These are phyloP conservation scores for Tetrapedia diversipes DNA, from an alignment of 2,888 invertebrate species.

Conservation along the genomic window DNA sequence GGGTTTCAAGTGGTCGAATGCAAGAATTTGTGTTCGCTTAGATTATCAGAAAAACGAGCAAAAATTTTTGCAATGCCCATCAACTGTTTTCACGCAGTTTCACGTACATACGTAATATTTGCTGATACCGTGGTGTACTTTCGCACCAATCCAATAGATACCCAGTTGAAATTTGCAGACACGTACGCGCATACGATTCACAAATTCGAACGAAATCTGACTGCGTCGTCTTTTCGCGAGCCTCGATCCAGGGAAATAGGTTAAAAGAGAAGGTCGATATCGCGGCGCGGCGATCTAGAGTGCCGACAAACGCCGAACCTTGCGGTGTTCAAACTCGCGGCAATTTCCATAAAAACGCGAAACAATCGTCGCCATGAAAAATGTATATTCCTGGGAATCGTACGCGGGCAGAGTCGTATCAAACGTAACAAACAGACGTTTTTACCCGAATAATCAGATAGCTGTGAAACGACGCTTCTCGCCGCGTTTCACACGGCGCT, in stretches of 20 bases:
- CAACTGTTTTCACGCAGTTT: too few relatives aligned
- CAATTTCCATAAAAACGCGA: constrained; percentile 51
- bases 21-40: too few relatives aligned
- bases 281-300: constrained; percentile 22
- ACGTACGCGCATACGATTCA: neutral
- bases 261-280: constrained; percentile 50
- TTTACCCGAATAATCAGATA: constrained; percentile 37
- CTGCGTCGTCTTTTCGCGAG: constrained; percentile 12
- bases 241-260: constrained; percentile 21
- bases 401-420: constrained; percentile 24
- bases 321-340: constrained; percentile 19
- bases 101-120: too few relatives aligned
- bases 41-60: too few relatives aligned
- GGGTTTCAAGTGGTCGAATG: too few relatives aligned
- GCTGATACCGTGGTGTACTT: too few relatives aligned
- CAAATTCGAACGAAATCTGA: neutral
- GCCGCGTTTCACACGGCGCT: constrained; percentile 33
- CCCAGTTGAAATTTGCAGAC: too few relatives aligned
- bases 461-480: constrained; percentile 31
- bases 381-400: constrained; percentile 46
- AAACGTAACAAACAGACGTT: constrained; percentile 26
- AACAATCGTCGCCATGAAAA: constrained; percentile 51
- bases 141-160: too few relatives aligned
- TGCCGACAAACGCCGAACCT: constrained; percentile 2
- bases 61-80: too few relatives aligned